These are phyloP conservation scores for Desoria tigrina DNA, from an alignment of 2,888 invertebrate genomes.

Conservation along the genomic window DNA sequence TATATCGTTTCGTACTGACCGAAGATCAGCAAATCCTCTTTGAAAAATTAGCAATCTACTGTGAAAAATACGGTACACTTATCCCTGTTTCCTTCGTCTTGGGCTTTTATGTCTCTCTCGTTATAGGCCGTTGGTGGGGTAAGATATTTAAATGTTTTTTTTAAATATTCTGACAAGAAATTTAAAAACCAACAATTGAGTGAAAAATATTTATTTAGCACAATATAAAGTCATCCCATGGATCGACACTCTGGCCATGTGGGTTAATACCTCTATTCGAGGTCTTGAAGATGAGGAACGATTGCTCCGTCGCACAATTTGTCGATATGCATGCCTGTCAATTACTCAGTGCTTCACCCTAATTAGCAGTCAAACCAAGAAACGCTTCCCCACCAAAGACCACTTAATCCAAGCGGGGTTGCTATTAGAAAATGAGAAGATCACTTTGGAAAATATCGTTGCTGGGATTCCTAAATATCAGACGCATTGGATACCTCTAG, in stretches of 20 bases:
- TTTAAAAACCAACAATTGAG: too few relatives aligned
- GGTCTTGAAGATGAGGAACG: constrained; percentile 55
- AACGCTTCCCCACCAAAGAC: constrained; percentile 56
- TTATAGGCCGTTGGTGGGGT: constrained; percentile 59
- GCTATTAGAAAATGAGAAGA: constrained; percentile 55
- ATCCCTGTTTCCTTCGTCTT: constrained; percentile 59
- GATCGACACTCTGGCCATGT: constrained; percentile 57
- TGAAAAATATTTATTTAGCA: too few relatives aligned
- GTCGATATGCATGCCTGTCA: constrained; percentile 56
- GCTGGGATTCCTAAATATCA: constrained; percentile 51
- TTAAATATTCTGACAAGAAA: too few relatives aligned
- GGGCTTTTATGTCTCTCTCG: constrained; percentile 59
- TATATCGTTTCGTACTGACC: constrained; percentile 72
- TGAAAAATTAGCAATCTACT: constrained; percentile 54
- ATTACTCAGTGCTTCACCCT: constrained; percentile 54
- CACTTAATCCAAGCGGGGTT: constrained; percentile 56
- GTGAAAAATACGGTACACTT: constrained; percentile 55
- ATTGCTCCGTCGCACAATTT: constrained; percentile 56
- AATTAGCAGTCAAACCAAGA: constrained; percentile 56
- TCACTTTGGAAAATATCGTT: constrained; percentile 1
- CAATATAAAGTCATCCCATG: constrained; percentile 58
- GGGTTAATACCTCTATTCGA: constrained; percentile 56
- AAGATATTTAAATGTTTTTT: too few relatives aligned
- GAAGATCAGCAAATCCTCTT: constrained; percentile 64
- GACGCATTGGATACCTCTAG: constrained; percentile 55